Conservation (phyloP, 2,888 invertebrate genomes). For the Lepetodrilus schrolli region DNA sequence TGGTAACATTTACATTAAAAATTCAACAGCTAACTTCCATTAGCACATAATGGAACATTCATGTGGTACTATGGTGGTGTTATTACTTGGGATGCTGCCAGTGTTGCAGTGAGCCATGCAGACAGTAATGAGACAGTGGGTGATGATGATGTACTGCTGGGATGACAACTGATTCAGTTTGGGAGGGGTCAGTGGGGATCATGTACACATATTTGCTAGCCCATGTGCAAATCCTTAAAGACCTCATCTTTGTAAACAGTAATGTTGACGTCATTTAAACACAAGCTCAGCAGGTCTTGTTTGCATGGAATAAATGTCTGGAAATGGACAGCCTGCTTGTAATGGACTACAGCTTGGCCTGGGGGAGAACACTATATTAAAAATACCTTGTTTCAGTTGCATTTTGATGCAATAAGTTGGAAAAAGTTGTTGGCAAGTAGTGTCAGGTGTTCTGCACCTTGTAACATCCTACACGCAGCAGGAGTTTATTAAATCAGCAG, state of each 20-base stretch:
- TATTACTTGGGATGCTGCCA: too few species aligned
- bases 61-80: too few species aligned
- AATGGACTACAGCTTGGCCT: too few species aligned
- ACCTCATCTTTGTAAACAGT: not conserved
- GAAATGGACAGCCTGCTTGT: too few species aligned
- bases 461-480: not conserved
- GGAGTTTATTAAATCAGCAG: not conserved
- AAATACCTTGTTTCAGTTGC: not conserved
- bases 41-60: too few species aligned
- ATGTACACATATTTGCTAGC: constrained; percentile 7
- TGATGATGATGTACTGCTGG: constrained; percentile 5
- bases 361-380: not conserved
- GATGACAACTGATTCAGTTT: constrained; percentile 19
- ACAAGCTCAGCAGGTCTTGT: not conserved
- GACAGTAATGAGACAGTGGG: too few species aligned
- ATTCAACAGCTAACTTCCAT: too few species aligned
- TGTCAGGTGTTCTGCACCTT: not conserved
- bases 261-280: not conserved
- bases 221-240: constrained; percentile 8
- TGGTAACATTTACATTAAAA: too few species aligned
- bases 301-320: not conserved
- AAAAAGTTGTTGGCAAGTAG: not conserved
- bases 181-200: not conserved
- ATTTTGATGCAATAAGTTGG: not conserved
- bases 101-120: too few species aligned